These are phyloP conservation scores for Drosophila leontia DNA, from an alignment of 1,140 invertebrate genomes.

Conservation along the genomic window DNA sequence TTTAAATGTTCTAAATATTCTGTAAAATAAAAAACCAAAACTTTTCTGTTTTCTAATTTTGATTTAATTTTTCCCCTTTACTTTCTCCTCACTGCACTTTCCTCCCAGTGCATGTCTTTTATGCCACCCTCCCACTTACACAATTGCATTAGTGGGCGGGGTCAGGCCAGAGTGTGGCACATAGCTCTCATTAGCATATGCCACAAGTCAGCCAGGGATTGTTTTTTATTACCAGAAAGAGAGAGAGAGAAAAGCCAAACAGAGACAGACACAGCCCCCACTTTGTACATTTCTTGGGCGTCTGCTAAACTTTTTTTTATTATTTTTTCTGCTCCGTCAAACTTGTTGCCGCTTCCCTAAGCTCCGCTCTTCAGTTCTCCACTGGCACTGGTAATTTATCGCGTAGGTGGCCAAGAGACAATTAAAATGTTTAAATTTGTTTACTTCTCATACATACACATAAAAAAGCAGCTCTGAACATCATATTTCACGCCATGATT, in stretches of 20 bases:
- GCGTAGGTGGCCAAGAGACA: constrained; percentile 22
- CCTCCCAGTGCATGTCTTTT: constrained; percentile 4
- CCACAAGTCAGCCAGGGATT: constrained; percentile 66
- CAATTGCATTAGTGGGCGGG: constrained; percentile 42
- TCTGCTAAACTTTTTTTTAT: constrained; percentile 15
- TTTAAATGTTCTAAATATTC: neutral
- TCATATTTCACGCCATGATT: constrained; percentile 21
- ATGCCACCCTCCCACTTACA: constrained; percentile 20
- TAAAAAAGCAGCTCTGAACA: neutral
- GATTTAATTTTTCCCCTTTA: neutral
- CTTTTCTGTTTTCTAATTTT: neutral
- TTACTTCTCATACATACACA: constrained; percentile 5
- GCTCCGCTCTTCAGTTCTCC: neutral
- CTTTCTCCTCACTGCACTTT: neutral
- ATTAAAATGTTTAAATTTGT: constrained; percentile 46
- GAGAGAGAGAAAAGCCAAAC: neutral
- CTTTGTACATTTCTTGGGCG: constrained; percentile 47
- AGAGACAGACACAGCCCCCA: neutral
- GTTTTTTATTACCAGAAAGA: constrained; percentile 32
- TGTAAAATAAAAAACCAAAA: neutral
- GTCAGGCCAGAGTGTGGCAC: constrained; percentile 29
- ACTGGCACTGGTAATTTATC: constrained; percentile 6
- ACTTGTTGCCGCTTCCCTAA: constrained; percentile 19
- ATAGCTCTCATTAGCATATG: constrained; percentile 78
- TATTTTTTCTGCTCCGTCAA: constrained; percentile 8